Conservation (phyloP, 1,140 invertebrate genomes). For the Drosophila navojoa region DNA sequence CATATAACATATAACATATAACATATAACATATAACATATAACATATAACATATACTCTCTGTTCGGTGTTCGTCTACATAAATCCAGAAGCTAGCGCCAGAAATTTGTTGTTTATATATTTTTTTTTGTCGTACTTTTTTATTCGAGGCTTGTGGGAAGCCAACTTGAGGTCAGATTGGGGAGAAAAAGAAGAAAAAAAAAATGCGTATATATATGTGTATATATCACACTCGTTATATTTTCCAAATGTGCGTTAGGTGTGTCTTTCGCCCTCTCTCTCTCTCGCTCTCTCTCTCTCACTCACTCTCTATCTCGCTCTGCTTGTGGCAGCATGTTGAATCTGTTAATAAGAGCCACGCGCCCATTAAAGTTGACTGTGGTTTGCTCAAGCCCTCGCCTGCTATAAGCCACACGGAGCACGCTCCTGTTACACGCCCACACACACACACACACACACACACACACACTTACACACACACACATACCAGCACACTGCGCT, state of each 20-base stretch:
- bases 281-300: too few species aligned
- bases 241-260: conserved; percentile 14
- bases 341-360: conserved; percentile 72
- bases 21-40: too few species aligned
- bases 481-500: background rate
- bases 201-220: background rate
- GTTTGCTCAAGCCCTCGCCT: too few species aligned
- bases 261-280: conserved; percentile 4
- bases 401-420: too few species aligned
- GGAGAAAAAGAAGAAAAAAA: background rate
- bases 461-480: conserved; percentile 7
- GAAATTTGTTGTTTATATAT: too few species aligned
- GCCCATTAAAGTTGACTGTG: too few species aligned
- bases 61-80: conserved; percentile 15
- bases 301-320: conserved; percentile 2
- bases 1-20: too few species aligned
- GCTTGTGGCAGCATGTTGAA: conserved; percentile 53
- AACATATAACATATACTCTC: too few species aligned
- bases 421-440: too few species aligned
- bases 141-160: background rate
- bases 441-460: conserved; percentile 1
- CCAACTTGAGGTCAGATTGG: conserved; percentile 29
- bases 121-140: conserved; percentile 20
- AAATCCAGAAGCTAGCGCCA: conserved; percentile 51
- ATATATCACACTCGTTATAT: conserved; percentile 24